Percentiles rank a stretch among this genome's conserved stretches.
Evolutionary conservation across 2,113 vertebrate genomes (phyloP).

Genomic region (Lycaon pictus): DNA sequence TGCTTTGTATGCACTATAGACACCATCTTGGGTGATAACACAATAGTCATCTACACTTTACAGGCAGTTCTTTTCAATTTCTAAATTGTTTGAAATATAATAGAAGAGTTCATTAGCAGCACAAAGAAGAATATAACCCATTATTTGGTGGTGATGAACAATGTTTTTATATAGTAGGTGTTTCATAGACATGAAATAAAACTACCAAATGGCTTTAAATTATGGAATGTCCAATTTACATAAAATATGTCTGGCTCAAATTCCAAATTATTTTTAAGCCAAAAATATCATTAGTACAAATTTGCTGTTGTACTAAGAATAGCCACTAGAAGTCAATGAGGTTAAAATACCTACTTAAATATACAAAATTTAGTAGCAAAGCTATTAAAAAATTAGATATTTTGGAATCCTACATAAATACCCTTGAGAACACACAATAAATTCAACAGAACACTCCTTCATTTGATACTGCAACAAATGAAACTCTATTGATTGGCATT

Average conservation of each 20-base stretch:
- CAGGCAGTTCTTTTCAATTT: background rate
- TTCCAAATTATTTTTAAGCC: background rate
- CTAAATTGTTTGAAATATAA: background rate
- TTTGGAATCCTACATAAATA: background rate
- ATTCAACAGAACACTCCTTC: background rate
- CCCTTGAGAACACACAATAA: background rate
- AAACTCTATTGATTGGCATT: constrained; percentile 15
- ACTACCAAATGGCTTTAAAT: background rate
- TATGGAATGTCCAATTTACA: background rate
- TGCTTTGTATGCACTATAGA: background rate
- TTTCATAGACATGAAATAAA: background rate
- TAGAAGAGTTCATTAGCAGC: background rate
- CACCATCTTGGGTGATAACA: background rate
- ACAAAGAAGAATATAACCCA: background rate
- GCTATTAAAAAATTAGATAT: background rate
- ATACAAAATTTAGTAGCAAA: background rate
- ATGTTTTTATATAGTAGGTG: background rate
- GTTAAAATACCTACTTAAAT: background rate
- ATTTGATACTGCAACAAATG: background rate
- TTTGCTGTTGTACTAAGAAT: background rate
- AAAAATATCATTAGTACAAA: background rate
- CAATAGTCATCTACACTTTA: background rate
- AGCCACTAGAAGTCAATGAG: background rate
- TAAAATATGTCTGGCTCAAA: background rate
- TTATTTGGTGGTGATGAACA: background rate